These are phyloP conservation scores for Dorcus parallelipipedus DNA, from an alignment of 2,888 invertebrate genomes.

Conservation along the genomic window DNA sequence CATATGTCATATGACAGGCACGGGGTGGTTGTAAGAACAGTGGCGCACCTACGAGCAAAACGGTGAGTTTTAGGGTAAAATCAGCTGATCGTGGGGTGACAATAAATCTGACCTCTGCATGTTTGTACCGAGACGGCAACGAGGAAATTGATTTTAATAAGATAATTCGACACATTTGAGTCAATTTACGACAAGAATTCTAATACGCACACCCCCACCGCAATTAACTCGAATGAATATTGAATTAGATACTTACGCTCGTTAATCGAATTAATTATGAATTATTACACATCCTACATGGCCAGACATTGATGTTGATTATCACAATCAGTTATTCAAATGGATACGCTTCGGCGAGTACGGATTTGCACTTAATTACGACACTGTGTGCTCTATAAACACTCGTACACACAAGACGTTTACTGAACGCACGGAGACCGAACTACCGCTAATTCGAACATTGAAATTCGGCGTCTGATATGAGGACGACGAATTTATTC, in stretches of 20 bases:
- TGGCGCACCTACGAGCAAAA: constrained; percentile 5
- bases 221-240: constrained; percentile 14
- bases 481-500: constrained; percentile 4
- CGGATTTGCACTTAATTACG: constrained; percentile 17
- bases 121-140: constrained; percentile 33
- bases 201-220: constrained; percentile 28
- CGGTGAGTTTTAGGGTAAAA: constrained; percentile 14
- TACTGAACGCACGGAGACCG: background rate
- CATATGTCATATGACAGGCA: constrained; percentile 10
- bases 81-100: constrained; percentile 24
- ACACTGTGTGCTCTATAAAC: background rate
- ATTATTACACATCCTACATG: constrained; percentile 24
- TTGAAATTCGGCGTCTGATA: no score
- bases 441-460: no score
- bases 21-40: constrained; percentile 9
- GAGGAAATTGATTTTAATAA: constrained; percentile 45
- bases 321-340: background rate
- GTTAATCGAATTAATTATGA: constrained; percentile 33
- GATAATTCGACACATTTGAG: constrained; percentile 34
- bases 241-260: constrained; percentile 34
- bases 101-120: constrained; percentile 43
- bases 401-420: background rate
- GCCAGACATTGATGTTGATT: constrained; percentile 29
- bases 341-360: constrained; percentile 19
- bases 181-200: constrained; percentile 25